Evolutionary conservation across 2,797 vertebrate genomes (phyloP), one percentile per base, ranked within the genome.

Genomic region (Etheostoma perlongum): DNA sequence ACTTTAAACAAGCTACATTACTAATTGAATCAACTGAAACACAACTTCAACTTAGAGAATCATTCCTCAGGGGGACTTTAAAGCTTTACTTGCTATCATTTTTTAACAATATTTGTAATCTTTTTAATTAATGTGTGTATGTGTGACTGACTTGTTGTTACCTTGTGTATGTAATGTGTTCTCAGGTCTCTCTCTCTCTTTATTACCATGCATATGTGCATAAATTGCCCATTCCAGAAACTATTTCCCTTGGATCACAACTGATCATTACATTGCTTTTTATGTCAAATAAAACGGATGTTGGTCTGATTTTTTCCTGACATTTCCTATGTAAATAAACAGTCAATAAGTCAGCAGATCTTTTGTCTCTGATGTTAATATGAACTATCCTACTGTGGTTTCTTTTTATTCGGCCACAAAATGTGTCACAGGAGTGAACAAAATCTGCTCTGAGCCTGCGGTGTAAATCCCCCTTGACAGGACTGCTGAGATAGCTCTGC

Each of bases 401-500:
- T 74, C 40, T 60, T 87, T 80, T 85, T 15, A 79, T 76, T 30
- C 63, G 68, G 44, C 70, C 72, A 64, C 73, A 67, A 67, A 84
- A 85, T 82, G 79, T 88, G 86, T 89, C 83, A 90, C 51, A 52
- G 44, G 11, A 79, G 72, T 52, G 61, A 5, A 73, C 83, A 21
- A 61, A 72, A 66, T 57, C 85, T 70, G 72, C 91, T 73, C 40
- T 53, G 76, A 87, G 87, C 72, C 81, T 65, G 77, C 30, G 14
- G 83, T 58, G 75, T 89, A 91, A 93, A 94, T 93, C 84, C 74
- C 8, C 76, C 76, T 84, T 90, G 92, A 93, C 91, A 93, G 90
- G 84, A 92, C 85, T 91, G 93, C 93, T 94, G 93, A 93, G 87
- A 89, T 82, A 67, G 93, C 92, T 86, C 89, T 82, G 93, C 93